Conservation (phyloP, 2,113 vertebrate genomes). For the Camelus dromedarius region DNA sequence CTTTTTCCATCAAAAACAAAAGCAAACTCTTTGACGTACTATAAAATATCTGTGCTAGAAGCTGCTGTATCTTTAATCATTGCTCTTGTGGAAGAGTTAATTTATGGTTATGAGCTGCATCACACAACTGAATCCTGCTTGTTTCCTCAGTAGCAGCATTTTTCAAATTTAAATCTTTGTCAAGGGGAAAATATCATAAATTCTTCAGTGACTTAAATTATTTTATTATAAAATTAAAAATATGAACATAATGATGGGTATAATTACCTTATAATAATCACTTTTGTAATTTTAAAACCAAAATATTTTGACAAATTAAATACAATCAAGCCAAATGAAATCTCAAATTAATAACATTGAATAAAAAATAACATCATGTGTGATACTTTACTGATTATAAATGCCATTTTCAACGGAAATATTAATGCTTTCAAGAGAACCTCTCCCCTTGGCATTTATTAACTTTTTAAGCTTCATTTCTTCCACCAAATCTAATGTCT, state of each 20-base stretch:
- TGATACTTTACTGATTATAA: neutral
- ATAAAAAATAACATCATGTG: neutral
- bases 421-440: neutral
- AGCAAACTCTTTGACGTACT: neutral
- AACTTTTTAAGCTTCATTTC: neutral
- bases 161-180: neutral
- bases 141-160: neutral
- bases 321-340: neutral
- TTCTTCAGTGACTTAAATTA: neutral
- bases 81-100: neutral
- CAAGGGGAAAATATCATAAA: neutral
- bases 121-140: neutral
- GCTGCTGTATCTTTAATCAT: neutral
- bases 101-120: neutral
- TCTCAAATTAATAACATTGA: neutral
- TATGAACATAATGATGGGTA: neutral
- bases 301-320: neutral
- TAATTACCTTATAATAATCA: neutral
- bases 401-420: neutral
- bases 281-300: neutral
- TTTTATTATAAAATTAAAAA: neutral
- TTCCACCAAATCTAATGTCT: neutral
- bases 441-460: neutral
- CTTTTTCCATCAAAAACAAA: neutral
- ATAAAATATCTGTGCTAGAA: neutral